A percentile compares a stretch with the other conserved stretches of the same genome.
Evolutionary conservation across 1,140 invertebrate genomes (phyloP).

Genomic region (Armadillidium nasatum): DNA sequence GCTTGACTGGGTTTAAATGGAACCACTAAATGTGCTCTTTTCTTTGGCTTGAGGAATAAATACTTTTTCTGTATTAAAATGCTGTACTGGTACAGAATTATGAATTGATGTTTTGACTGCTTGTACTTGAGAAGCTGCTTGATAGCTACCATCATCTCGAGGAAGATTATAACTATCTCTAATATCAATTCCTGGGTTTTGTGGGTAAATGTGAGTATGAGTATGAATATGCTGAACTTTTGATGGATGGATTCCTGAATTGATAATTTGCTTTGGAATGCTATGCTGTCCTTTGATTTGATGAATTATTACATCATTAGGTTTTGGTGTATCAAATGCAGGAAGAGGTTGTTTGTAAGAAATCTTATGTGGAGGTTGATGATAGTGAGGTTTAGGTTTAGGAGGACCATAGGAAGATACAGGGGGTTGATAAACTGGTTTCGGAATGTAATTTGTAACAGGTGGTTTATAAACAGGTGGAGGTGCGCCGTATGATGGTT

Average conservation of each 20-base stretch:
- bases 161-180: neutral
- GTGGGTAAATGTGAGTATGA: conserved; percentile 24
- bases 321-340: neutral
- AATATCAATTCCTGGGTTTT: neutral
- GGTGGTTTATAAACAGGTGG: conserved; percentile 17
- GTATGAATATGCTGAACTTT: conserved; percentile 28
- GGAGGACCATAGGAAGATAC: conserved; percentile 1
- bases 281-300: conserved; percentile 10
- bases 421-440: conserved; percentile 11
- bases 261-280: conserved; percentile 10
- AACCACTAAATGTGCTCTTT: neutral
- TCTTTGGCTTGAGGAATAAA: neutral
- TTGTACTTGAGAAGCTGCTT: neutral
- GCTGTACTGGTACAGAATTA: neutral
- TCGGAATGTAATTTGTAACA: neutral
- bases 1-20: neutral
- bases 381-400: conserved; percentile 16
- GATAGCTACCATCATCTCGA: neutral
- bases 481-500: conserved; percentile 3
- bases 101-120: neutral
- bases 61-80: neutral
- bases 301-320: neutral
- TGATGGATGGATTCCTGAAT: conserved; percentile 7
- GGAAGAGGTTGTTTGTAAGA: neutral
- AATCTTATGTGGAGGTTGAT: neutral